A percentile compares a stretch with the other conserved stretches of the same genome.
Conservation (phyloP, 2,888 invertebrate genomes). For the Drosophila histrio region DNA sequence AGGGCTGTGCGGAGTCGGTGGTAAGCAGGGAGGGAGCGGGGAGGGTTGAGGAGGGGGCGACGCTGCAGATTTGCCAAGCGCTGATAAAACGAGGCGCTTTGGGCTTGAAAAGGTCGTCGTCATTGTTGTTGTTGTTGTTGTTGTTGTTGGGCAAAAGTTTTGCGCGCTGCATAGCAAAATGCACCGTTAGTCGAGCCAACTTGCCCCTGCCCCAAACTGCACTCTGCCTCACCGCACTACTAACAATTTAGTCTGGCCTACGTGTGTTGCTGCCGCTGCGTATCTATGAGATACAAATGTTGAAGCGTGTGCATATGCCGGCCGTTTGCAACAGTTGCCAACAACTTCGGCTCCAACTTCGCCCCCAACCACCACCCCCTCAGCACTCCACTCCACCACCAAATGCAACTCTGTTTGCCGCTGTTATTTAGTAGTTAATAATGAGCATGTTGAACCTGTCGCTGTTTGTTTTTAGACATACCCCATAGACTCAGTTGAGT, state of each 20-base stretch:
- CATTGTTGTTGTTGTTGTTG: slow-evolving; percentile 27
- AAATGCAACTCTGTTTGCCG: slow-evolving; percentile 51
- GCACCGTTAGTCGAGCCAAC: slow-evolving; percentile 64
- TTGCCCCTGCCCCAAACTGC: neutral
- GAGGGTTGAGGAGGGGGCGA: neutral
- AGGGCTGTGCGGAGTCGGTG: neutral
- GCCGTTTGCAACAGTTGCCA: slow-evolving; percentile 58
- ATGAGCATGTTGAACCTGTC: slow-evolving; percentile 77
- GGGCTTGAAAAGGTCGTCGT: slow-evolving; percentile 73
- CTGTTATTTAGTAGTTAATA: slow-evolving; percentile 80
- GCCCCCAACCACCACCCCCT: neutral
- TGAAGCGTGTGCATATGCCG: slow-evolving; percentile 57
- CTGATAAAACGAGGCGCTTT: slow-evolving; percentile 72
- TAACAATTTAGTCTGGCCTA: slow-evolving; percentile 30
- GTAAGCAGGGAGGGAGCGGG: neutral
- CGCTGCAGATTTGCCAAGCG: slow-evolving; percentile 64
- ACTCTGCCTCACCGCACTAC: slow-evolving; percentile 7
- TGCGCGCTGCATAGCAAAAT: slow-evolving; percentile 73
- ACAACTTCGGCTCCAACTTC: slow-evolving; percentile 19
- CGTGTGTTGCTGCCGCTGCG: slow-evolving; percentile 41
- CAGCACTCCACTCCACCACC: neutral
- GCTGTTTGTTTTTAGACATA: slow-evolving; percentile 62
- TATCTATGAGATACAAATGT: slow-evolving; percentile 75
- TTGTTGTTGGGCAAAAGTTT: slow-evolving; percentile 51
- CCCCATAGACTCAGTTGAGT: neutral